Base-by-base conservation (phyloP, 2,888 invertebrate species). In the Plusia festucae region DNA sequence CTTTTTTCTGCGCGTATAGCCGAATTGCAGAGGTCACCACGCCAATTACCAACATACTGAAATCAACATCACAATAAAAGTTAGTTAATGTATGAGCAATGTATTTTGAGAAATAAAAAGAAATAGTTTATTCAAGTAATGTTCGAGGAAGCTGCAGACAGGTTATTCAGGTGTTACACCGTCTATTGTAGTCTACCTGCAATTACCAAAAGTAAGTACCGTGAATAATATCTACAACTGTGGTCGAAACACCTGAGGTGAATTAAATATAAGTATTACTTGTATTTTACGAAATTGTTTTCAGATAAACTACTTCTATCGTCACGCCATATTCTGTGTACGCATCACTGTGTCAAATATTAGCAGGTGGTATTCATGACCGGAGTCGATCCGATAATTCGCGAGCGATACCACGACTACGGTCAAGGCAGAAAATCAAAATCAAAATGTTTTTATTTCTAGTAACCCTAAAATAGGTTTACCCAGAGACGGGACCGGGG, bases 81-180 rank as follows among this genome's bases (percentile, higher is more conserved):
- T 15, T 40, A 0, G 3, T 40, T 15, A n/a, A 34, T 6, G 40
- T n/a, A n/a, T n/a, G n/a, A n/a, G 7, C 5, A 40, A 40, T n/a
- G 4, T 4, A 40, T 3, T 40, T 9, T 27, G 5, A 5, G 5
- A 0, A 5, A n/a, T n/a, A 40, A n/a, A n/a, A 7, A 40, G 15
- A n/a, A 15, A 40, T 40, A n/a, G n/a, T 5, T 4, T n/a, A 5
- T 40, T 6, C 1, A 40, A 40, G 40, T 40, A 40, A 40, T 40
- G n/a, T n/a, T 40, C 1, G 40, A 4, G 34, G 13, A 5, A 40
- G 6, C 0, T 40, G 6, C 6, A 40, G n/a, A 40, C 40, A 5
- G 40, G 40, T 40, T 40, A 40, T n/a, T 40, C 40, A 40, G 40
- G 40, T 40, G 40, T n/a, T 40, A 40, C 40, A 40, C 40, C n/a